Percentiles rank a stretch among this genome's conserved stretches.
These are phyloP conservation scores for Larimichthys crocea DNA, from an alignment of 2,113 vertebrate species.

Conservation along the genomic window DNA sequence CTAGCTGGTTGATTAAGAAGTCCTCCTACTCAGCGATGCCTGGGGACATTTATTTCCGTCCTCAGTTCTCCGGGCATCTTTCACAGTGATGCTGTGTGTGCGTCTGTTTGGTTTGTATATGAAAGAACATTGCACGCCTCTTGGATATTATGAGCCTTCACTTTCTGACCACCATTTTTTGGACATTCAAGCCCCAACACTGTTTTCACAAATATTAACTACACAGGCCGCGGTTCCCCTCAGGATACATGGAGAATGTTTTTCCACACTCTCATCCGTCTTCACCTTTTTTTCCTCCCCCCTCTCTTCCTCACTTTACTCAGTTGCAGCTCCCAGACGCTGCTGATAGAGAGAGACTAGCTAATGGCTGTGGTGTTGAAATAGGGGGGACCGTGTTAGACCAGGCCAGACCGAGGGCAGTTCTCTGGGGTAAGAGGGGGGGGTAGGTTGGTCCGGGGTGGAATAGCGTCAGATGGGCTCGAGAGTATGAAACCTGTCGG, in stretches of 20 bases:
- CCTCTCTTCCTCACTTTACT: slow-evolving; percentile 19
- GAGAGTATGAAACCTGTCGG: slow-evolving; percentile 58
- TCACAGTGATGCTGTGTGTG: not conserved
- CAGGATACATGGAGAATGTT: slow-evolving; percentile 38
- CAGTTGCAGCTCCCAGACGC: slow-evolving; percentile 36
- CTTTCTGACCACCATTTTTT: slow-evolving; percentile 2
- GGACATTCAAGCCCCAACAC: not conserved
- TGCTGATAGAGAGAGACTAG: slow-evolving; percentile 45
- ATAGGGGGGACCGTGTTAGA: slow-evolving; percentile 27
- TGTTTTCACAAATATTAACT: slow-evolving; percentile 19
- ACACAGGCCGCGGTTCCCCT: not conserved
- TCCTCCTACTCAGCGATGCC: slow-evolving; percentile 37
- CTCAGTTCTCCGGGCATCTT: slow-evolving; percentile 1
- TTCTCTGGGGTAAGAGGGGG: slow-evolving; percentile 32
- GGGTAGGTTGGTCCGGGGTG: slow-evolving; percentile 36
- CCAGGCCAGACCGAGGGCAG: slow-evolving; percentile 26
- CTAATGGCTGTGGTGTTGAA: slow-evolving; percentile 73
- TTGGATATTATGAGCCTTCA: not conserved
- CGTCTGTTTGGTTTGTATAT: slow-evolving; percentile 16
- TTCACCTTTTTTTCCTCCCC: slow-evolving; percentile 24
- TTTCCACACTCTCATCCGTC: slow-evolving; percentile 59
- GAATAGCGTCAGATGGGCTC: slow-evolving; percentile 31
- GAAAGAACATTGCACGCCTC: not conserved
- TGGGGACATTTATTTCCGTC: slow-evolving; percentile 42
- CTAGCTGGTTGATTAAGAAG: not conserved